These are phyloP conservation scores for Acrossocheilus fasciatus DNA, from an alignment of 2,797 vertebrate genomes.

Conservation along the genomic window DNA sequence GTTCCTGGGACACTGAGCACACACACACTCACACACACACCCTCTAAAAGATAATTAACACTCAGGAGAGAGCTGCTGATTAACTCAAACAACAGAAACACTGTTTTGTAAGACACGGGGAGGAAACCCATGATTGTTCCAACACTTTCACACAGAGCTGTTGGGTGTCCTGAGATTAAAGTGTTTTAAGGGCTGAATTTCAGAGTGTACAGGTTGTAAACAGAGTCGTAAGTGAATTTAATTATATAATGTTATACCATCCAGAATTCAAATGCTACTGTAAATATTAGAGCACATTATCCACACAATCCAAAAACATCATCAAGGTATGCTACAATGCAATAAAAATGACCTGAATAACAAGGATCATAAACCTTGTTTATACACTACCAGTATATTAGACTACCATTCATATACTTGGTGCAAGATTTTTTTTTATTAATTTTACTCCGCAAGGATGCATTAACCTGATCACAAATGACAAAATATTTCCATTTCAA, in stretches of 20 bases:
- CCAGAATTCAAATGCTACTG: not conserved
- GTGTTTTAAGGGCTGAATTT: not conserved
- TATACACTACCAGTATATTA: too few relatives aligned
- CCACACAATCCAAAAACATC: not conserved
- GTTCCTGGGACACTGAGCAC: not conserved
- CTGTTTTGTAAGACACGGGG: not conserved
- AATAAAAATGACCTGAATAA: not conserved
- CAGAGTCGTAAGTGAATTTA: not conserved
- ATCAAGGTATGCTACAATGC: too few relatives aligned
- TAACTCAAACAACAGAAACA: constrained; percentile 28
- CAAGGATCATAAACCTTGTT: too few relatives aligned
- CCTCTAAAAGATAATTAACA: constrained; percentile 47
- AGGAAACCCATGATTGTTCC: not conserved
- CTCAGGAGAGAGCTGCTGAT: constrained; percentile 41
- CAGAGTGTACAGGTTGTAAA: not conserved
- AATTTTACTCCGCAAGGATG: not conserved
- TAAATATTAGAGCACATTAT: not conserved
- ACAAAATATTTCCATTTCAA: not conserved
- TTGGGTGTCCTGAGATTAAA: not conserved
- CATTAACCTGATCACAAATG: not conserved
- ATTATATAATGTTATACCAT: not conserved
- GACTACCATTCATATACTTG: too few relatives aligned
- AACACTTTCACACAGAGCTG: not conserved
- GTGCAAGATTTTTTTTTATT: too few relatives aligned
- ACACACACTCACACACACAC: not conserved